Evolutionary conservation across 1,140 invertebrate genomes (phyloP).

Genomic region (Hetaerina americana): DNA sequence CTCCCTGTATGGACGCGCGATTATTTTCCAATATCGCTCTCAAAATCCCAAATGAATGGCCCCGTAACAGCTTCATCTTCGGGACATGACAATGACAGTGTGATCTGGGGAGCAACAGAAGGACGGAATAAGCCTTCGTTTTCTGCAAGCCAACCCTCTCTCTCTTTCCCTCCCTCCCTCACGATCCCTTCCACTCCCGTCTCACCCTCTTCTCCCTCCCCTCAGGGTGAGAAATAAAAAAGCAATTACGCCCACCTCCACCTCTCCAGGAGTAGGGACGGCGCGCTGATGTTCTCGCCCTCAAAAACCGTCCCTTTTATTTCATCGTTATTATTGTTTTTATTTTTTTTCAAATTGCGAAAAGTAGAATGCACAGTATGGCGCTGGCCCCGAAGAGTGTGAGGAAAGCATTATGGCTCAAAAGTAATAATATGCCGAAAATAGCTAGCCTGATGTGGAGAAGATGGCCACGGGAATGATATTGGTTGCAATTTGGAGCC

Average conservation of each 20-base stretch:
- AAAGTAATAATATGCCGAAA: too few species aligned
- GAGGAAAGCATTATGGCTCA: too few species aligned
- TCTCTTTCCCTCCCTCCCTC: neutral
- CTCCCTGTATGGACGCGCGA: neutral
- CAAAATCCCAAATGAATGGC: neutral
- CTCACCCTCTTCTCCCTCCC: neutral
- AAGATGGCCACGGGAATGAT: too few species aligned
- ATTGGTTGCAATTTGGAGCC: too few species aligned
- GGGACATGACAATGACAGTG: neutral
- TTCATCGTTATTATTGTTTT: too few species aligned
- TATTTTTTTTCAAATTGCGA: too few species aligned
- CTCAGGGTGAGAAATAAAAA: neutral
- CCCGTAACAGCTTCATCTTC: neutral
- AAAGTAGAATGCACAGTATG: too few species aligned
- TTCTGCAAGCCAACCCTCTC: neutral
- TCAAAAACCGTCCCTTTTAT: too few species aligned
- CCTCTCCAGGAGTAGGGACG: too few species aligned
- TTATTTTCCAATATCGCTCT: conserved; percentile 1
- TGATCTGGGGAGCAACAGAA: conserved; percentile 1
- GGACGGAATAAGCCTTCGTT: neutral
- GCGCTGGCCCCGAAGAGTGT: too few species aligned
- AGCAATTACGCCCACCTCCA: neutral
- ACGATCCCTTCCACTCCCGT: neutral
- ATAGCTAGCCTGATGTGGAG: too few species aligned
- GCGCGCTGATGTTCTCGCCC: too few species aligned